phyloP scores from a whole-genome alignment of 2,113 vertebrate species.

The Todiramphus saurophagus region DNA sequence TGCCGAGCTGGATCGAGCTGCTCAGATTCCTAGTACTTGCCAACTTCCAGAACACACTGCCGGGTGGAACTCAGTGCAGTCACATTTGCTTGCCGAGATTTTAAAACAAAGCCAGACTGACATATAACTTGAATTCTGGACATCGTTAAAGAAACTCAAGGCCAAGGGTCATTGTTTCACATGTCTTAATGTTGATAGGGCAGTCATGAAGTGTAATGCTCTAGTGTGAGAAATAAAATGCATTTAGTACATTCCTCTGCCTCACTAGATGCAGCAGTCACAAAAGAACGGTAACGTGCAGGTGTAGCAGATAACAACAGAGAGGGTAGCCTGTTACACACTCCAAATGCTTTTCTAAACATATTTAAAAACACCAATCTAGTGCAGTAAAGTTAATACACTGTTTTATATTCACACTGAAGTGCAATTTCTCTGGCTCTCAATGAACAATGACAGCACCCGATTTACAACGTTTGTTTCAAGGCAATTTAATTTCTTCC shows the following conservation, averaged over 20 bases:
- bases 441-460: conserved; percentile 11
- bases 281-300: background rate
- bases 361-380: conserved; percentile 9
- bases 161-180: background rate
- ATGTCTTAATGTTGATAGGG: background rate
- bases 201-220: background rate
- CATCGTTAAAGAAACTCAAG: background rate
- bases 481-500: conserved; percentile 36
- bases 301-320: background rate
- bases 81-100: accelerated
- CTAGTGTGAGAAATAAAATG: background rate
- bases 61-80: accelerated
- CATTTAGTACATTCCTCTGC: background rate
- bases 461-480: conserved; percentile 25
- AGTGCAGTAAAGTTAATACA: conserved; percentile 6
- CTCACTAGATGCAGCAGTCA: background rate
- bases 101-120: background rate
- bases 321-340: background rate
- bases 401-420: conserved; percentile 24
- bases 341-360: conserved; percentile 12
- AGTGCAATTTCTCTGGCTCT: background rate
- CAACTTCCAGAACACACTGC: background rate
- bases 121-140: background rate
- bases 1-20: background rate
- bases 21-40: background rate